Conservation (phyloP, 1,140 invertebrate genomes). For the Wasmannia auropunctata region DNA sequence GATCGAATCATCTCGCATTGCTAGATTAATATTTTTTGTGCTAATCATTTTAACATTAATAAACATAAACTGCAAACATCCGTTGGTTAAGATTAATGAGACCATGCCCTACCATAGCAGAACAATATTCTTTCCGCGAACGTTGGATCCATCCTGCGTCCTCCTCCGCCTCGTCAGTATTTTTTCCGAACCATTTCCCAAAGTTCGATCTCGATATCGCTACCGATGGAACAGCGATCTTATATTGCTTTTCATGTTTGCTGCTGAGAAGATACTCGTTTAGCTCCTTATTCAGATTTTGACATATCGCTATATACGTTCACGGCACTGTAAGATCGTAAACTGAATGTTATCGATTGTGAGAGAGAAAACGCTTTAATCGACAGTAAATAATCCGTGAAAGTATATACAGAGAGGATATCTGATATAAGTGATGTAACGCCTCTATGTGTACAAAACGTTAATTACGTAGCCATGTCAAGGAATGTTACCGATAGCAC, state of each 20-base stretch:
- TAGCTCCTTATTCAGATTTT: constrained; percentile 91
- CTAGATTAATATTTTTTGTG: not conserved
- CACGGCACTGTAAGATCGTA: too few relatives aligned
- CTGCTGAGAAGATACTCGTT: constrained; percentile 91
- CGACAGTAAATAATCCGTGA: too few relatives aligned
- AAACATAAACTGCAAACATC: not conserved
- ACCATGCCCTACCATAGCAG: constrained; percentile 87
- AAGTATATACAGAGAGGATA: too few relatives aligned
- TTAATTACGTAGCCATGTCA: too few relatives aligned
- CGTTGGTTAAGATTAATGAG: constrained; percentile 52
- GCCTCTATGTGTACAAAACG: too few relatives aligned
- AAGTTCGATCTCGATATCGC: constrained; percentile 87
- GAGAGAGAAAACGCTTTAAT: too few relatives aligned
- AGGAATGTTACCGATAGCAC: too few relatives aligned
- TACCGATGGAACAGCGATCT: constrained; percentile 87
- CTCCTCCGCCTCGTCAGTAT: constrained; percentile 84
- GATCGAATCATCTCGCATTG: not conserved
- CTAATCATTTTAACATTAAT: not conserved
- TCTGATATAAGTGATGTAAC: too few relatives aligned
- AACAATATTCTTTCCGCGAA: constrained; percentile 90
- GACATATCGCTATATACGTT: constrained; percentile 60
- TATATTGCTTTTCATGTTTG: constrained; percentile 89
- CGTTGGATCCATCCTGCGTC: constrained; percentile 89
- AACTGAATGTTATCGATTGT: too few relatives aligned
- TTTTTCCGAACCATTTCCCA: constrained; percentile 86